Conservation (phyloP, 2,113 vertebrate species). For the Sebastes schlegelii region DNA sequence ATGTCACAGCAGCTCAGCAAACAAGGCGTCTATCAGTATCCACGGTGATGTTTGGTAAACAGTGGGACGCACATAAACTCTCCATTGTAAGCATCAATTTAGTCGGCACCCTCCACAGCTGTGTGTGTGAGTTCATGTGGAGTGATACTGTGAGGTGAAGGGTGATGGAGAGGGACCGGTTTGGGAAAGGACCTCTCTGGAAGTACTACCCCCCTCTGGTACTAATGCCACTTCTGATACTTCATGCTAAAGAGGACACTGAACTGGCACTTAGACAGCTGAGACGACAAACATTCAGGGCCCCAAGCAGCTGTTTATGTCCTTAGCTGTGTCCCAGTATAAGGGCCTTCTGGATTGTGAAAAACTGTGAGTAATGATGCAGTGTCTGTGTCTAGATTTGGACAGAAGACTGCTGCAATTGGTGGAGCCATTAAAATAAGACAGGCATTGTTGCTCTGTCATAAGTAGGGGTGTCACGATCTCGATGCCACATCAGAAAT, state of each 20-base stretch:
- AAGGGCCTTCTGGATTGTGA: slow-evolving; percentile 1
- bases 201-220: not conserved
- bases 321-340: not conserved
- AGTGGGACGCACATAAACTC: not conserved
- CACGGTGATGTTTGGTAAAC: slow-evolving; percentile 28
- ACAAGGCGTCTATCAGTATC: not conserved
- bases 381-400: not conserved
- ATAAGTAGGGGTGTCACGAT: no score
- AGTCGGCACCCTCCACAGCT: slow-evolving; percentile 12
- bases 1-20: not conserved
- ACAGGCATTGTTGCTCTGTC: not conserved
- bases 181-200: not conserved
- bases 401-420: not conserved
- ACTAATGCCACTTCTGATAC: slow-evolving; percentile 2
- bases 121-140: slow-evolving; percentile 4
- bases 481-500: no score
- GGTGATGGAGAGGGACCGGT: not conserved
- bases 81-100: slow-evolving; percentile 15
- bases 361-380: not conserved
- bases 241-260: not conserved
- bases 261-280: not conserved
- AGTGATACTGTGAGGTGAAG: slow-evolving; percentile 3
- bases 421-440: not conserved
- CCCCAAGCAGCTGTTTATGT: slow-evolving; percentile 2
- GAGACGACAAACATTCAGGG: not conserved